phyloP scores from a whole-genome alignment of 2,797 vertebrate genomes.

The Acropternis orthonyx region DNA sequence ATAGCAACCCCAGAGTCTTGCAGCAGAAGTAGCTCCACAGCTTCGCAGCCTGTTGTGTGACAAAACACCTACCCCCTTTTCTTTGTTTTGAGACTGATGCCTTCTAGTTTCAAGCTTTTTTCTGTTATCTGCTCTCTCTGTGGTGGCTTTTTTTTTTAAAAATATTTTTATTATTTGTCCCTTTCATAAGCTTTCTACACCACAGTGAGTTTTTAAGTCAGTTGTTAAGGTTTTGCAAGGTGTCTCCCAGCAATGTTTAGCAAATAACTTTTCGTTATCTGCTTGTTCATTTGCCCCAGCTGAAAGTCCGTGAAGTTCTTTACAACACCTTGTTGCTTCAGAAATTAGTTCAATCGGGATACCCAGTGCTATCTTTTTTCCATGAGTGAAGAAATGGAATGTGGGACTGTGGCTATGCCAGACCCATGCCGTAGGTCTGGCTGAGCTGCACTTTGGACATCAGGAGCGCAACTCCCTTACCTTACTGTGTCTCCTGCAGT shows the following conservation, averaged over 20 bases:
- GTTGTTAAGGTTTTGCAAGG: not conserved
- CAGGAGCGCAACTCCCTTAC: fast-evolving
- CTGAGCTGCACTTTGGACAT: not conserved
- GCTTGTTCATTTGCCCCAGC: not conserved
- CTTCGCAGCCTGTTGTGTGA: not conserved
- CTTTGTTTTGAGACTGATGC: not conserved
- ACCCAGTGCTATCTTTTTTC: not conserved
- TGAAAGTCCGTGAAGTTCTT: not conserved
- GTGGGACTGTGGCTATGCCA: not conserved
- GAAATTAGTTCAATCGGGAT: not conserved
- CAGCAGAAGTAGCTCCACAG: not conserved
- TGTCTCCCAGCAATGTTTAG: not conserved
- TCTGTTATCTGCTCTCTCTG: not conserved
- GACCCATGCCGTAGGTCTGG: not conserved
- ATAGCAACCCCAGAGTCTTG: not conserved
- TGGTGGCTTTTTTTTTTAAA: not conserved
- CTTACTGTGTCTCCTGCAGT: not conserved
- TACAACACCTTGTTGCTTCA: not conserved
- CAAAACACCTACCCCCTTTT: not conserved
- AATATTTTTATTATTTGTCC: not conserved
- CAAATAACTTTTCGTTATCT: not conserved
- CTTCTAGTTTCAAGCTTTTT: not conserved
- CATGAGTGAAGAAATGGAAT: not conserved
- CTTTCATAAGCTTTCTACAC: not conserved
- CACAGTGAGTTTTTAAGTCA: not conserved